Evolutionary conservation across 2,888 invertebrate species (phyloP), one percentile per base, ranked within the genome.

Genomic region (Xylophagus ater): DNA sequence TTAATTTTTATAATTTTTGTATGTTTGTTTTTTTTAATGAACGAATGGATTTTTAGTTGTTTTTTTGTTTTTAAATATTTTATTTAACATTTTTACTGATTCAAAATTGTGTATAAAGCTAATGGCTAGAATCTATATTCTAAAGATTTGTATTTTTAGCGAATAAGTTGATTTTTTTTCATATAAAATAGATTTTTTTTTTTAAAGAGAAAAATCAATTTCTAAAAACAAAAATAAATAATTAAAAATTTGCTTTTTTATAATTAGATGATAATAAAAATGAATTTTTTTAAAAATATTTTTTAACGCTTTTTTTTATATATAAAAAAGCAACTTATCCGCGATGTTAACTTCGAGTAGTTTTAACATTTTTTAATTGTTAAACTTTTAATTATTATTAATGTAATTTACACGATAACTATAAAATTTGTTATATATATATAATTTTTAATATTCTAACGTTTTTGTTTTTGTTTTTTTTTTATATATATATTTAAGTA

Each of bases 321-420:
- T n/a, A 35, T 7, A 13, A 31, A 26, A 21, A 35, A 40, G 18
- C 50, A 49, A 53, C 48, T 51, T 49, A 49, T 46, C 44, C 48
- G 47, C 57, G 56, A 60, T 62, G 62, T 62, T 62, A 62, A 63
- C 62, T 62, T 62, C 55, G 58, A 59, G 56, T 58, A 56, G 54
- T 55, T 52, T 43, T 26, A n/a, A n/a, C n/a, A 29, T 54, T 49
- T 48, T 50, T 47, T 47, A 48, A 49, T 24, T 44, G 33, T 39
- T 37, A 34, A 37, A 37, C 34, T 43, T 28, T 30, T 32, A n/a
- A n/a, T n/a, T n/a, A n/a, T n/a, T n/a, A n/a, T 33, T 21, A 25
- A 26, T 18, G 18, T 25, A 25, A 31, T 20, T 32, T 41, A 33
- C 33, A 36, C 28, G 24, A 37, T 31, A 24, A 28, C 38, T 36